Evolutionary conservation across 2,888 invertebrate genomes (phyloP), one percentile per base, ranked within the genome.

Genomic region (Cantharis nigra): DNA sequence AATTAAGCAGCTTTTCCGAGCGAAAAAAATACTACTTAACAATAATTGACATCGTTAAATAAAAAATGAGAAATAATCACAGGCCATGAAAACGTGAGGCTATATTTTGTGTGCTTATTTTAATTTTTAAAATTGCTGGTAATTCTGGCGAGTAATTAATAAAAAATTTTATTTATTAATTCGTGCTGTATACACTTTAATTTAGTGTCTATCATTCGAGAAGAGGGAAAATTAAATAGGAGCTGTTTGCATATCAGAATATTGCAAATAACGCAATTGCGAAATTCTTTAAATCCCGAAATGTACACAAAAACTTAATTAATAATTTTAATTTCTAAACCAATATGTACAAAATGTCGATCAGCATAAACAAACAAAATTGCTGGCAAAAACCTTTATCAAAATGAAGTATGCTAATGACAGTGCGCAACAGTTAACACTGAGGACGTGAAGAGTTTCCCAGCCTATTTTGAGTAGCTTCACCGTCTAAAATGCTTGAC

Each of bases 401-500:
- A 64, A 75, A 65, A 71, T 62, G 79, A 26, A 23, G 70, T 63
- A 79, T 79, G 73, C 71, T 76, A 77, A 72, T 75, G 67, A 70
- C 33, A 71, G 67, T 72, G 74, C 76, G 79, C 79, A 79, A 79
- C 79, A 79, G 79, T 79, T 79, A 64, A 62, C 74, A 70, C 69
- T 77, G 49, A 79, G 76, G 77, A 74, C 72, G 79, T 79, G 79
- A 74, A 9, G 18, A 23, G 67, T 28, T 26, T 23, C 4, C n/a
- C 11, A 65, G 71, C 65, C 72, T 20, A 62, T 49, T 67, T 49
- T 20, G 64, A 20, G 3, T 9, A n/a, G 20, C 18, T 65, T 72
- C 77, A 77, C 79, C 70, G 76, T 79, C 76, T 79, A 49, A 71
- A 67, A 18, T 18, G 18, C 16, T 62, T 33, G 76, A 64, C 64